phyloP scores from a whole-genome alignment of 2,888 invertebrate genomes.

The Spisula solida region DNA sequence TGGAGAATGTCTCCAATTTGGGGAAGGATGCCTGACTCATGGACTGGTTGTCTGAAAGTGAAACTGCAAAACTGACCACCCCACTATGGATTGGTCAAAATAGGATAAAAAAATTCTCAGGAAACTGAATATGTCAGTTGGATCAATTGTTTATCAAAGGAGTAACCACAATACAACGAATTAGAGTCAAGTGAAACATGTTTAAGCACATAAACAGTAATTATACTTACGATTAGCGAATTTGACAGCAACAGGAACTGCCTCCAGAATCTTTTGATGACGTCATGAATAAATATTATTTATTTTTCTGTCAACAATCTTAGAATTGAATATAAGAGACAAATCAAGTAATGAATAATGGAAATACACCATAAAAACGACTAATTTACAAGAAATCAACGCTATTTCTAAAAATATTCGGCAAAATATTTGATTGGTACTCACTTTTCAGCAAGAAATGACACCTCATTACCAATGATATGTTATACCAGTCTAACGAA shows the following conservation, averaged over 20 bases:
- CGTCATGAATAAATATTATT: conserved; percentile 68
- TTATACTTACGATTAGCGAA: conserved; percentile 26
- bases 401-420: neutral
- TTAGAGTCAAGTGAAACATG: neutral
- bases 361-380: neutral
- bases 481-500: neutral
- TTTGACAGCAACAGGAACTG: conserved; percentile 63
- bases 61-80: neutral
- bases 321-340: neutral
- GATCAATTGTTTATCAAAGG: neutral
- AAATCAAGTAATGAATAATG: neutral
- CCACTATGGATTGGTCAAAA: neutral
- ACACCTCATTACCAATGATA: neutral
- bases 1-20: too few relatives aligned
- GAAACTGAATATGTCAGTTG: neutral
- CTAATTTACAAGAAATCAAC: neutral
- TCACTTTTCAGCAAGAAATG: neutral
- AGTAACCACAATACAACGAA: neutral
- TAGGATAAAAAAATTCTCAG: neutral
- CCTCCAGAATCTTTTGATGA: conserved; percentile 60
- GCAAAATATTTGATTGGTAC: neutral
- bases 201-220: neutral
- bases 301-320: conserved; percentile 1
- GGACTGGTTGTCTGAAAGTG: too few relatives aligned
- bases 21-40: too few relatives aligned